These are phyloP conservation scores for Pao palembangensis DNA, from an alignment of 2,113 vertebrate species.

Conservation along the genomic window DNA sequence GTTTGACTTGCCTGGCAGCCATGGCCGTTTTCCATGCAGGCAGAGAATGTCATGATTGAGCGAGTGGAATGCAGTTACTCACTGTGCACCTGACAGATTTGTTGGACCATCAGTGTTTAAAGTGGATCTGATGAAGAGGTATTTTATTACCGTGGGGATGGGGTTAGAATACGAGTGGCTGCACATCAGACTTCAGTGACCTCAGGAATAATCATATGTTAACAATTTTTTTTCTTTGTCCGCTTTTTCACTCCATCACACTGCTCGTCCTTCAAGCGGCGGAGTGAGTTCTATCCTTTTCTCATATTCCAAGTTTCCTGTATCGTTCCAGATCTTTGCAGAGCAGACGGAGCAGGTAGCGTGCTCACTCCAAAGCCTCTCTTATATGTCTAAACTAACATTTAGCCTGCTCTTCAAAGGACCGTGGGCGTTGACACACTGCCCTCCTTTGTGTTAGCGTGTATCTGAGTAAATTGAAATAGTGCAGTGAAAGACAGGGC, in stretches of 20 bases:
- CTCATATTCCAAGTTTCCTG: slow-evolving; percentile 9
- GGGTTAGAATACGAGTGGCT: slow-evolving; percentile 28
- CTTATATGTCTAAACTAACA: slow-evolving; percentile 59
- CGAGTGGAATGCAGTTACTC: slow-evolving; percentile 63
- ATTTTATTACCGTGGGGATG: slow-evolving; percentile 46
- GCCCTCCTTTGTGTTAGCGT: slow-evolving; percentile 52
- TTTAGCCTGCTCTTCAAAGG: slow-evolving; percentile 56
- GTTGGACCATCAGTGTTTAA: slow-evolving; percentile 44
- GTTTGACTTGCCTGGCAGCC: slow-evolving; percentile 71
- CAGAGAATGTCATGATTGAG: slow-evolving; percentile 60
- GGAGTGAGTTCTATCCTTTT: not conserved
- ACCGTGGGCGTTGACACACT: slow-evolving; percentile 51
- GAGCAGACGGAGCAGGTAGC: slow-evolving; percentile 16
- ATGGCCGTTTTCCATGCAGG: slow-evolving; percentile 58
- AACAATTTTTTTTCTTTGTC: slow-evolving; percentile 1
- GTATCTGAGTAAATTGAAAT: slow-evolving; percentile 63
- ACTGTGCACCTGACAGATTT: slow-evolving; percentile 58
- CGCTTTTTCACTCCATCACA: no score
- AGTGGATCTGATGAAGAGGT: slow-evolving; percentile 43
- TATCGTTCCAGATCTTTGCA: slow-evolving; percentile 18
- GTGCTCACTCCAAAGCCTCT: slow-evolving; percentile 17
- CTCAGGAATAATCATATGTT: slow-evolving; percentile 26
- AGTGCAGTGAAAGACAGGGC: slow-evolving; percentile 39
- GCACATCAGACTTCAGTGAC: slow-evolving; percentile 16
- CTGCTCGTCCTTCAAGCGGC: not conserved